Evolutionary conservation across 1,140 invertebrate species (phyloP), one percentile per base, ranked within the genome.

Genomic region (Drosophila azteca): DNA sequence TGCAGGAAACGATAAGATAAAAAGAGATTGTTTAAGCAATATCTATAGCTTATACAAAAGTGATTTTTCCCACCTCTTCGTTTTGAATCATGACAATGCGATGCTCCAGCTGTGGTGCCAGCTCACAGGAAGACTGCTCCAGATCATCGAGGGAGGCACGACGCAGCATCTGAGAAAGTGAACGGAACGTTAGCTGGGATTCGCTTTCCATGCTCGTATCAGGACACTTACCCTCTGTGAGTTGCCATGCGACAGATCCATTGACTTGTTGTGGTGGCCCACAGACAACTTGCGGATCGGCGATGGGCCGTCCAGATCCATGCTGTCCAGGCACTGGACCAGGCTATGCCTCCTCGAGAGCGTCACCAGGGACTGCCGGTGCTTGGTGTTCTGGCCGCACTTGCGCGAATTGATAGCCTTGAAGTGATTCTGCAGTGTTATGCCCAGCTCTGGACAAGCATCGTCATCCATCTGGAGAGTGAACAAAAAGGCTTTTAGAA

Each of bases 341-440:
- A 96, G 91, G 83, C 95, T 96, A 76, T 96, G 95, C 69, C 95
- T 94, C 75, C 96, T 92, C 41, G 95, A 96, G 1, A 96, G 91
- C 2, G 95, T 96, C 41, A 97, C 95, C 13, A 97, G 92, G 53
- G 95, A 96, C 92, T 97, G 96, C 49, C 96, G 92, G 92, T 97
- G 97, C 79, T 96, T 95, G 15, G 96, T 96, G 67, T 94, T 94
- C 66, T 94, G 94, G n/a, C 94, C 93, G 63, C 93, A 93, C 77
- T 95, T 94, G 11, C 96, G 92, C 66, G 97, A 95, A 91, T 96
- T 95, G 63, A 97, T 97, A 4, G 97, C 95, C 61, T 96, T 94
- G 92, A 98, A 98, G 92, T 98, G 96, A 92, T 98, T 97, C 92
- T 97, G 96, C 44, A 98, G 93, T 1, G 96, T 95, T 68, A 96